Evolutionary conservation across 2,888 invertebrate species (phyloP).

Genomic region (Noctua pronuba): DNA sequence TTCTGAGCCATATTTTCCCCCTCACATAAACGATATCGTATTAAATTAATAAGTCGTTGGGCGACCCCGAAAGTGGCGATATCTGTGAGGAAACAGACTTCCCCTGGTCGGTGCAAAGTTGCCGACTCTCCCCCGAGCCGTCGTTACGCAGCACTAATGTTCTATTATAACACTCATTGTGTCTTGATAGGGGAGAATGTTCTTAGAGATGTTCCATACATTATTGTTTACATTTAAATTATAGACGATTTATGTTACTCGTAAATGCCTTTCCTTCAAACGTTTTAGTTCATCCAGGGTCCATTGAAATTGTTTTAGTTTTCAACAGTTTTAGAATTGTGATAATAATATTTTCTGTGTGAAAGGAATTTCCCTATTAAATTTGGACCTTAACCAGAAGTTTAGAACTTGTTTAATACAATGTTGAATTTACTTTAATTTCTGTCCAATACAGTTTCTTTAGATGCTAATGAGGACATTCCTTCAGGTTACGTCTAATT

Average conservation of each 20-base stretch:
- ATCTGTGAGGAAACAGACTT: slow-evolving; percentile 75
- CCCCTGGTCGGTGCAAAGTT: slow-evolving; percentile 62
- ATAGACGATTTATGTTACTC: slow-evolving; percentile 11
- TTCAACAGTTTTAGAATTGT: slow-evolving; percentile 16
- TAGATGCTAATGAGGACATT: not conserved
- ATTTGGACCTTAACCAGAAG: slow-evolving; percentile 16
- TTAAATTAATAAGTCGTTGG: slow-evolving; percentile 80
- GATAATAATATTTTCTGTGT: slow-evolving; percentile 27
- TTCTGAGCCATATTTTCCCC: slow-evolving; percentile 71
- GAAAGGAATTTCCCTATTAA: slow-evolving; percentile 18
- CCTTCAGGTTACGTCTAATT: not conserved
- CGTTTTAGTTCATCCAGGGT: not conserved
- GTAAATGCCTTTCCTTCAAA: slow-evolving; percentile 9
- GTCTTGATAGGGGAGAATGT: slow-evolving; percentile 61
- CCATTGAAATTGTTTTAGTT: slow-evolving; percentile 26
- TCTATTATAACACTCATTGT: slow-evolving; percentile 79
- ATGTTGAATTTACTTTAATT: slow-evolving; percentile 12
- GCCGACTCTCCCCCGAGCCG: slow-evolving; percentile 56
- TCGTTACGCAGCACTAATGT: slow-evolving; percentile 75
- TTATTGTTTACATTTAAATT: slow-evolving; percentile 43
- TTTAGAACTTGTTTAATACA: slow-evolving; percentile 8
- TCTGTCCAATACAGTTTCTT: not conserved
- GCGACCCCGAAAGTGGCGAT: slow-evolving; percentile 71
- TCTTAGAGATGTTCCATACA: slow-evolving; percentile 37
- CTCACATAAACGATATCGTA: slow-evolving; percentile 74